Evolutionary conservation across 2,797 vertebrate species (phyloP).

Genomic region (Anguilla anguilla): DNA sequence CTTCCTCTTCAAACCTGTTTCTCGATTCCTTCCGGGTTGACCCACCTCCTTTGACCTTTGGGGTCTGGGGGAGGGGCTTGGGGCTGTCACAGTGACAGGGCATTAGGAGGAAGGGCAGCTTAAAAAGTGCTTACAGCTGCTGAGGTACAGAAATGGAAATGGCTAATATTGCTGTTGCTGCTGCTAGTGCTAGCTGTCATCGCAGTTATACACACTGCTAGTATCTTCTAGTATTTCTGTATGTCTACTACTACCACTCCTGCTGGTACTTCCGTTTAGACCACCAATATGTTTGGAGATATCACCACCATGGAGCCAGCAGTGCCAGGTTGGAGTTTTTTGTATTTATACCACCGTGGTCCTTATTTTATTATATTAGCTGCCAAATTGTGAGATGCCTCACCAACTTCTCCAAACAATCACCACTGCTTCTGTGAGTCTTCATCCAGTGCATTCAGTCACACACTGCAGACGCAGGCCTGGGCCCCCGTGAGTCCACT

Average conservation of each 20-base stretch:
- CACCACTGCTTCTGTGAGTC: background rate
- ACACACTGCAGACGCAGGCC: background rate
- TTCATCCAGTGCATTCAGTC: background rate
- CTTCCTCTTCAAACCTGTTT: slow-evolving; percentile 53
- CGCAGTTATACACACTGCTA: background rate
- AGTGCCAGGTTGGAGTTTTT: slow-evolving; percentile 51
- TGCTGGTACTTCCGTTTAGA: background rate
- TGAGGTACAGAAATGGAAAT: slow-evolving; percentile 41
- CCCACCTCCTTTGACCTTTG: slow-evolving; percentile 45
- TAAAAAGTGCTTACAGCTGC: slow-evolving; percentile 4
- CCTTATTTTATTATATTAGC: slow-evolving; percentile 41
- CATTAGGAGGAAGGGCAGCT: slow-evolving; percentile 41
- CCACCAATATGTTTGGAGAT: background rate
- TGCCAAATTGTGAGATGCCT: slow-evolving; percentile 3
- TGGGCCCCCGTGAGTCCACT: too few relatives aligned
- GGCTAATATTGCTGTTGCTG: slow-evolving; percentile 43
- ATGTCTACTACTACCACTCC: slow-evolving; percentile 6
- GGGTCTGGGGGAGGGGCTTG: slow-evolving; percentile 28
- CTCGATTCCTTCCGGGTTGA: slow-evolving; percentile 53
- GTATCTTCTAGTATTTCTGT: background rate
- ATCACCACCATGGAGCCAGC: slow-evolving; percentile 31
- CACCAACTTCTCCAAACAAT: slow-evolving; percentile 17
- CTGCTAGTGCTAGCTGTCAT: background rate
- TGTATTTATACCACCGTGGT: slow-evolving; percentile 35
- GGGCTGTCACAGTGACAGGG: slow-evolving; percentile 36